Base-by-base conservation (phyloP, 2,888 invertebrate species). In the Exephanes ischioxanthus region DNA sequence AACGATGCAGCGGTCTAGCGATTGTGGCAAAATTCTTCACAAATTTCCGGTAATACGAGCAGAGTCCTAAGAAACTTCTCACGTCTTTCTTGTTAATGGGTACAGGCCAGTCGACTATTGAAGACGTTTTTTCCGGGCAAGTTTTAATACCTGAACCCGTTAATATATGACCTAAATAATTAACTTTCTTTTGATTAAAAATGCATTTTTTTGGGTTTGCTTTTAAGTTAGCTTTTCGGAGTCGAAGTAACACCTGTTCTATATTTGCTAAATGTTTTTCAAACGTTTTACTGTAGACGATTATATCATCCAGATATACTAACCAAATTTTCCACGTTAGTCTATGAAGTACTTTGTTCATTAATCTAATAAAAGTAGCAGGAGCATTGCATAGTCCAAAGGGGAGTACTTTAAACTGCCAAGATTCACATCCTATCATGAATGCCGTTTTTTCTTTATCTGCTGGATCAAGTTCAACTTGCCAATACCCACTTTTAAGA, bases 321-420 rank as follows among this genome's bases (percentile, higher is more conserved):
- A 88, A 30, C 16, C 84, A 87, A 0, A 71, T 88, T 61, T 87
- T 84, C 82, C 87, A 84, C 93, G 91, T 91, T 86, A 88, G 14
- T 66, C 80, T 58, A 68, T 86, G 61, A n/a, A 84, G 45, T 22
- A 84, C 75, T n/a, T 53, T 33, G 14, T 84, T 79, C 70, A 84
- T 80, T 16, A 82, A 16, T 11, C 82, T 33, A 4, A 80, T 67
- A 26, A 84, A 84, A 7, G 68, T 84, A 7, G 70, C 33, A 16
- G 75, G 79, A 16, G 83, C 70, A 53, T 80, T 75, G 7, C 83
- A 84, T 6, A 80, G 45, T 30, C 83, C 83, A n/a, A 84, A 84
- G 22, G 78, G 78, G 0, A 83, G 45, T 22, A 78, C 83, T 6
- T 61, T 41, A 19, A 72, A 83, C 37, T 78, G 78, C 83, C 78